Percentiles rank a stretch among this genome's conserved stretches.
Conservation (phyloP, 2,888 invertebrate genomes). For the Notocelia uddmanniana region DNA sequence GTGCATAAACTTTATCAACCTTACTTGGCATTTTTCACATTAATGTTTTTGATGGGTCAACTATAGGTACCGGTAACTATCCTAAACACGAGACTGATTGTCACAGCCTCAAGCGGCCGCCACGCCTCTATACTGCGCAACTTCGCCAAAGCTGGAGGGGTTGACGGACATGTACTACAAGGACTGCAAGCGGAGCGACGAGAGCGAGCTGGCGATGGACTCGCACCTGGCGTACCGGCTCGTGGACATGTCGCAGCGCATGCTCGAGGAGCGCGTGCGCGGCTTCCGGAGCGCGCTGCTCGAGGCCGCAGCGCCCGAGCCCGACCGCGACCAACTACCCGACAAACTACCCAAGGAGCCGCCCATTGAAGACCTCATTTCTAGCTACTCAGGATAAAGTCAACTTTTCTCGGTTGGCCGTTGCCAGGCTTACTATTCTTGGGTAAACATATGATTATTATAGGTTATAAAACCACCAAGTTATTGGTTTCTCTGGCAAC, state of each 20-base stretch:
- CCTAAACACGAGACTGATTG: slow-evolving; percentile 53
- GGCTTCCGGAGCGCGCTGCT: slow-evolving; percentile 46
- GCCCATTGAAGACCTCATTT: slow-evolving; percentile 25
- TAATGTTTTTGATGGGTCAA: no score
- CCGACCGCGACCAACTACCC: not conserved
- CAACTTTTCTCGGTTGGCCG: not conserved
- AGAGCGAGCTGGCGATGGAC: slow-evolving; percentile 71
- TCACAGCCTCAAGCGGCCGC: slow-evolving; percentile 95
- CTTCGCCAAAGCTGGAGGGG: slow-evolving; percentile 91
- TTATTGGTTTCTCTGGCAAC: not conserved
- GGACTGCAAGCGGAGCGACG: slow-evolving; percentile 91
- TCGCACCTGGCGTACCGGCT: slow-evolving; percentile 71
- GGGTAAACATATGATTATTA: not conserved
- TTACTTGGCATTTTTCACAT: no score
- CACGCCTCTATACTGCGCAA: slow-evolving; percentile 95
- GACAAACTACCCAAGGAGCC: slow-evolving; percentile 8
- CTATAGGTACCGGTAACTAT: no score
- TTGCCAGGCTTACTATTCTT: not conserved
- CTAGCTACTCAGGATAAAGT: slow-evolving; percentile 32
- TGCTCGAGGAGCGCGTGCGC: slow-evolving; percentile 59
- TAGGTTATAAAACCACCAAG: not conserved
- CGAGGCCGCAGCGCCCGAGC: not conserved
- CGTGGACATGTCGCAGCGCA: slow-evolving; percentile 63
- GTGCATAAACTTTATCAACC: no score
- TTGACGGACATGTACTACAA: slow-evolving; percentile 95